Base-by-base conservation (phyloP, 2,888 invertebrate species). In the Eupithecia inturbata region DNA sequence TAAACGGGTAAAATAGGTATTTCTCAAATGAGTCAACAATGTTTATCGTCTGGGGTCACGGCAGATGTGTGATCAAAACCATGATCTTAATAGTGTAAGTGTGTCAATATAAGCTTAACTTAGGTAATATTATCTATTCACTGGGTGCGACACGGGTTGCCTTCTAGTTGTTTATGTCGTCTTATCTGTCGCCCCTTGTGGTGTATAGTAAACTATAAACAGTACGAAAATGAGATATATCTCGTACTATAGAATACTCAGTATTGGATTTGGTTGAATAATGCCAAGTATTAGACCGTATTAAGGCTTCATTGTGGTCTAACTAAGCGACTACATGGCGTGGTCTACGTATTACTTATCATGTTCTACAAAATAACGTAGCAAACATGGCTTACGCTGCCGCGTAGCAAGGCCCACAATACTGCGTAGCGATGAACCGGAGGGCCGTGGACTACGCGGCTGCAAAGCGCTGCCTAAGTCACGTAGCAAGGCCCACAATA, bases 1-100 rank as follows among this genome's bases (percentile, higher is more conserved):
- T 66, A 66, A 66, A 66, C 66, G 66, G 39, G 66, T 41, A 36
- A 39, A 31, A 62, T 69, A 68, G 66, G 57, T 82, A 78, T 85
- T 85, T 84, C 83, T 82, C 83, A 86, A 86, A 85, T 84, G 81
- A 84, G 78, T 83, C 80, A 83, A 84, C 80, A 74, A 45, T 73
- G 70, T 70, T 79, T 80, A 80, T 68, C 71, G 72, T 19, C 72
- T 73, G 64, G 77, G 85, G 85, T 86, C 85, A 82, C 75, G 79
- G 78, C 72, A 77, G 76, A 80, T 71, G 79, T 72, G 68, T 74
- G 71, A 79, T 81, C 71, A 67, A 77, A 80, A 81, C 81, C 81
- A 82, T 80, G 82, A 82, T 72, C 73, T 77, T 77, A 78, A 78
- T 78, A 64, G 62, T 66, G 78, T 72, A 84, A 82, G 79, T 84